Conservation (phyloP, 2,113 vertebrate genomes). For the cattle (Bos taurus) region ARS-UCD2.0 NC_037337.1:32236001-32236500, state of each 20-base stretch:
- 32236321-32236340: neutral
- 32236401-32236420: constrained; percentile 22
- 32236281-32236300: accelerated
- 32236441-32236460: neutral
- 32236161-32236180: neutral
- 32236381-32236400: constrained; percentile 30
- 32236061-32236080: too few species aligned
- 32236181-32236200: neutral
- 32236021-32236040: too few species aligned
- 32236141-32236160: neutral
- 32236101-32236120: neutral
- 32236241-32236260: neutral
- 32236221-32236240: neutral
- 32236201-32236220: neutral
- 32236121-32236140: neutral
- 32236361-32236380: constrained; percentile 4
- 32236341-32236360: neutral
- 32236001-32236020: too few species aligned
- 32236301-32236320: constrained; percentile 16
- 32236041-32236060: too few species aligned
- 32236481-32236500: constrained; percentile 25
- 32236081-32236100: too few species aligned
- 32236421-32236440: constrained; percentile 42
- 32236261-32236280: neutral
- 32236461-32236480: constrained; percentile 8